phyloP scores from a whole-genome alignment of 1,140 invertebrate species.

The Bombus vancouverensis region DNA sequence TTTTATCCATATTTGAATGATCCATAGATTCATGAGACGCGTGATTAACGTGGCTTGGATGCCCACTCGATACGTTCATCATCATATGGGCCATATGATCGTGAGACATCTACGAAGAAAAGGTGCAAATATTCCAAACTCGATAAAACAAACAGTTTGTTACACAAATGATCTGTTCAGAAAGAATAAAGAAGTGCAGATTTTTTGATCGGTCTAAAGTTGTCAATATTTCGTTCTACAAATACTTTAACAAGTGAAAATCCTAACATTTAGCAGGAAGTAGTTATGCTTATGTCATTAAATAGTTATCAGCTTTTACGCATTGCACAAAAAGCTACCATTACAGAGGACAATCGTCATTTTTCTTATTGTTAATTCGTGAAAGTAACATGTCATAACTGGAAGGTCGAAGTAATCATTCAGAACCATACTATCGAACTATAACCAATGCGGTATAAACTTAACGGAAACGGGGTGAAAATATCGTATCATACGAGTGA shows the following conservation, averaged over 20 bases:
- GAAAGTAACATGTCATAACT: not conserved
- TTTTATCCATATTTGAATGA: conserved; percentile 46
- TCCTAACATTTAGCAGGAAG: not conserved
- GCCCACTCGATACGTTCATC: conserved; percentile 43
- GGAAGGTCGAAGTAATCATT: not conserved
- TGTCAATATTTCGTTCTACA: not conserved
- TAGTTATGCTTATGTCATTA: not conserved
- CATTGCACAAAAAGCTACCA: not conserved
- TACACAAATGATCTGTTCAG: no score
- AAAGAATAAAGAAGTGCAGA: not conserved
- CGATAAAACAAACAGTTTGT: not conserved
- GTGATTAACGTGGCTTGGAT: conserved; percentile 11
- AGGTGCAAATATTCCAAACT: not conserved
- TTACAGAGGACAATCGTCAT: not conserved
- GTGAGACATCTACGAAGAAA: conserved; percentile 65
- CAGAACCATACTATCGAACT: no score
- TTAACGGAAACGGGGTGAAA: no score
- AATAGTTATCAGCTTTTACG: not conserved
- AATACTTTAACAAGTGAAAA: not conserved
- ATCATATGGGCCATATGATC: conserved; percentile 66
- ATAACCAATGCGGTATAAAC: not conserved
- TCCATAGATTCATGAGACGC: conserved; percentile 56
- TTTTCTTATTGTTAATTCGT: not conserved
- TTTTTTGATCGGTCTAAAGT: no score
- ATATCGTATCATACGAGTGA: no score